Evolutionary conservation across 2,888 invertebrate genomes (phyloP), one percentile per base, ranked within the genome.

Genomic region (Xestia sexstrigata): DNA sequence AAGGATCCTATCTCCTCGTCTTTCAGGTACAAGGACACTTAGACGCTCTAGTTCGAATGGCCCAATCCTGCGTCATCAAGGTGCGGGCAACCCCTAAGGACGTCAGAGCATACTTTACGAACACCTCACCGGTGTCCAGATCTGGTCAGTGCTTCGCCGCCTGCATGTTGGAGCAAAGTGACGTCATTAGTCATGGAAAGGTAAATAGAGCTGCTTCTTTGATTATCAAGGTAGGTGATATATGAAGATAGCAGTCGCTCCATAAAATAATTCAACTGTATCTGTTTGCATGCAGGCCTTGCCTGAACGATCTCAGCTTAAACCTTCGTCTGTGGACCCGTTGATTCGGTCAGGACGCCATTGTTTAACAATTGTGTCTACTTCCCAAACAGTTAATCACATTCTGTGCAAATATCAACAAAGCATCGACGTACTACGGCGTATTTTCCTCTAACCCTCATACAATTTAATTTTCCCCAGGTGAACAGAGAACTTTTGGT

Each of bases 101-200:
- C 76, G 96, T 97, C 1, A 86, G 95, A 7, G 96, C 96, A 0
- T 96, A 96, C 89, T 95, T 97, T 89, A 96, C 96, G 47, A 96
- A 96, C 89, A 94, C 96, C 0, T 92, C 96, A 0, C 96, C 97
- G 0, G 93, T 95, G 1, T 94, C 96, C 4, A 91, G 95, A 23
- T 93, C 96, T 0, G 96, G 96, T 0, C 96, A 96, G 76, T 97
- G 97, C 87, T 95, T 97, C 70, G 96, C 96, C 0, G 96, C 96
- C 0, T 97, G 97, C 86, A 96, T 97, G 96, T 87, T 97, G 78
- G 97, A 97, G 79, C 96, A 96, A 89, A 96, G 96, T 85, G 96
- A 96, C 74, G 92, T 96, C 74, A 94, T 97, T 55, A 95, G 93
- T 82, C 95, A 96, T 88, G 96, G 96, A 2, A 96, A 96, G 92